Evolutionary conservation across 1,140 invertebrate species (phyloP), one percentile per base, ranked within the genome.

Genomic region (Megathymus violae): DNA sequence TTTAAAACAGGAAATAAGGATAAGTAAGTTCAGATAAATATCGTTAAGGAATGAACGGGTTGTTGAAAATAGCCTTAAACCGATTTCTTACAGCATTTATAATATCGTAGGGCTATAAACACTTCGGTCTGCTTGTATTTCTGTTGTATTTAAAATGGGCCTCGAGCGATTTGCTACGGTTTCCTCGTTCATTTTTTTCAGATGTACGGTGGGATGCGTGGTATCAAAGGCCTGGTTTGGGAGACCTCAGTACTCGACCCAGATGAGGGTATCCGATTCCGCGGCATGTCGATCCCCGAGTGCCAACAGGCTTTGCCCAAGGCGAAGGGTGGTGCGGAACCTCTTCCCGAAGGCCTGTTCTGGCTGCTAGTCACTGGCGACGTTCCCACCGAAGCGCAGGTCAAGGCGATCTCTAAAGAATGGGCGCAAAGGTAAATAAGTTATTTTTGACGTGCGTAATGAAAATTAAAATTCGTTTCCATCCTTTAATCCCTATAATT

Each of bases 171-270:
- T 9, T 17, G 6, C 15, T 19, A n/a, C 41, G n/a, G 14, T 3
- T 17, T 19, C 44, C 16, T 34, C 17, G 41, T 3, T 19, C 41
- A n/a, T 64, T 63, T 59, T 69, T 22, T 19, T 52, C 51, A 88
- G 87, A 97, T 98, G 93, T 99, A 99, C 91, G 98, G 98, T 78
- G 98, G 98, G 59, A 99, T 99, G 98, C 93, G 98, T 80, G 97
- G 97, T 14, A 99, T 99, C 88, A 97, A 97, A 85, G 97, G 97
- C 67, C 91, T 99, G 34, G 97, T 99, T 0, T 98, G 96, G 85
- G 98, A 99, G 91, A 98, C 98, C 0, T 99, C 98, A 9, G 97
- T 99, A 14, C 92, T 99, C 61, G 98, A 99, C 82, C 93, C 98
- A 4, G 97, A 99, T 67, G 97, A 99, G 89, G 98, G 98, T 63